Evolutionary conservation across 1,140 invertebrate genomes (phyloP).

Genomic region (Paraescarpia echinospica): DNA sequence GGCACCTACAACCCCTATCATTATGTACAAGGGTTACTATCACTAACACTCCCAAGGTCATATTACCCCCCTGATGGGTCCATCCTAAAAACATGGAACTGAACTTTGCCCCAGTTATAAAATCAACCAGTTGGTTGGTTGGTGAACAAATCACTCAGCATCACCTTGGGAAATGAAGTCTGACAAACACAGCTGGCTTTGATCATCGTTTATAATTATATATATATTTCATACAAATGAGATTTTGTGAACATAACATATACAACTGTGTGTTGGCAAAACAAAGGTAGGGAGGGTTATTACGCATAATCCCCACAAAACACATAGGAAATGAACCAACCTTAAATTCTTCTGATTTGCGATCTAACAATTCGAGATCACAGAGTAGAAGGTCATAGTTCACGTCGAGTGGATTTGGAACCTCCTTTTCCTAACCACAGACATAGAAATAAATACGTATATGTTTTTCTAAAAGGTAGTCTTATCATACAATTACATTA

Average conservation of each 20-base stretch:
- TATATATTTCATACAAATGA: too few species aligned
- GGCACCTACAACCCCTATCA: neutral
- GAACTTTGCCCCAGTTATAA: neutral
- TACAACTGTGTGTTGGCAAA: too few species aligned
- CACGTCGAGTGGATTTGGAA: constrained; percentile 54
- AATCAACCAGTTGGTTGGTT: neutral
- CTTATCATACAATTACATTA: too few species aligned
- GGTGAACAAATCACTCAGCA: neutral
- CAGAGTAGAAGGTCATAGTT: constrained; percentile 58
- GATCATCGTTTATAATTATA: too few species aligned
- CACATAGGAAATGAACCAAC: constrained; percentile 32
- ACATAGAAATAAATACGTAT: neutral
- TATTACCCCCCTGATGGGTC: neutral
- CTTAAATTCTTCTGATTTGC: constrained; percentile 51
- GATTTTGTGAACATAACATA: too few species aligned
- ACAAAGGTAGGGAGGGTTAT: too few species aligned
- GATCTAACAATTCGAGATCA: constrained; percentile 46
- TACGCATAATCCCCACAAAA: too few species aligned
- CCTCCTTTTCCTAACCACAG: neutral
- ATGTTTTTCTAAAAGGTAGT: too few species aligned
- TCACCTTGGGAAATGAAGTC: neutral
- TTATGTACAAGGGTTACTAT: neutral
- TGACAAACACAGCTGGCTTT: neutral
- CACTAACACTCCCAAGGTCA: neutral
- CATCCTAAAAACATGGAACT: neutral